Evolutionary conservation across 2,113 vertebrate species (phyloP).

Genomic region (Carassius gibelio): DNA sequence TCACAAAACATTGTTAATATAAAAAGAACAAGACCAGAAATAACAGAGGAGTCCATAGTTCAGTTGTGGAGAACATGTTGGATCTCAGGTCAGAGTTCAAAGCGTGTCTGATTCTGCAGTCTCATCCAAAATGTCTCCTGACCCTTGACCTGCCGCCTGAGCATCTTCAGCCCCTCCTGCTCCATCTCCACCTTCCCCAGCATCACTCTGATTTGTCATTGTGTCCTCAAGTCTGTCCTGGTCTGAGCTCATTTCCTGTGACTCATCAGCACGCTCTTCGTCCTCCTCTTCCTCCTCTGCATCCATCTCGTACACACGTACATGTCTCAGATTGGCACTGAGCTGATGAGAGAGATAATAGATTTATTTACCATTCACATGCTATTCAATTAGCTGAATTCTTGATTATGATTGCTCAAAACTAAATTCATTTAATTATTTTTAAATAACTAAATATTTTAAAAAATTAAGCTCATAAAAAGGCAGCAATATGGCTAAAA

Average conservation of each 20-base stretch:
- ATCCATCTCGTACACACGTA: conserved; percentile 97
- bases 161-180: conserved; percentile 37
- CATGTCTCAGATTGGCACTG: conserved; percentile 91
- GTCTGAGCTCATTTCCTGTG: conserved; percentile 75
- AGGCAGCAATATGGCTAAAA: not conserved
- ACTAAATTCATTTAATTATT: not conserved
- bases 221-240: conserved; percentile 73
- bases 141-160: conserved; percentile 38
- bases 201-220: conserved; percentile 60
- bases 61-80: not conserved
- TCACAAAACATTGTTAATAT: not conserved
- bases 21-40: not conserved
- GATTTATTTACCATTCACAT: not conserved
- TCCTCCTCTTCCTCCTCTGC: conserved; percentile 88
- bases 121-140: conserved; percentile 65
- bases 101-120: conserved; percentile 51
- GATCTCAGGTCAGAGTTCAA: conserved; percentile 41
- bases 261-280: conserved; percentile 82
- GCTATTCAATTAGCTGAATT: not conserved
- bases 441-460: not conserved
- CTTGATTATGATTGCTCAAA: not conserved
- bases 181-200: conserved; percentile 44
- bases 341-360: conserved; percentile 73
- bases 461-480: too few species aligned
- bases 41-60: not conserved